These are phyloP conservation scores for Botia kubotai DNA, from an alignment of 2,797 vertebrate species.

Conservation along the genomic window DNA sequence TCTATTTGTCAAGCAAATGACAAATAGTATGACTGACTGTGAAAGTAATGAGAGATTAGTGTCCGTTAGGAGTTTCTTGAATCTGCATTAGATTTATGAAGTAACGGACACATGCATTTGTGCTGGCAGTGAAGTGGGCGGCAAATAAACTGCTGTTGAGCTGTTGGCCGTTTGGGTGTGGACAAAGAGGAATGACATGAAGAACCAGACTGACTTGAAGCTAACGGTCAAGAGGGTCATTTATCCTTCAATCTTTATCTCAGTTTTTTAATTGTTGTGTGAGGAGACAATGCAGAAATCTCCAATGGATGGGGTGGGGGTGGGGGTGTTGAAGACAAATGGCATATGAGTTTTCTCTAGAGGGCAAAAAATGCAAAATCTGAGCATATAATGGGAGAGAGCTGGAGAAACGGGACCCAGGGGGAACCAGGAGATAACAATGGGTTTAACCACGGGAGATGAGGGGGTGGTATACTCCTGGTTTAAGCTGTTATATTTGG, in stretches of 20 bases:
- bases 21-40: neutral
- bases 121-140: slow-evolving; percentile 8
- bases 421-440: slow-evolving; percentile 59
- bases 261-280: slow-evolving; percentile 54
- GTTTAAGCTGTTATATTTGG: slow-evolving; percentile 46
- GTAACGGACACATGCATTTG: slow-evolving; percentile 22
- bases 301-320: neutral
- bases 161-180: slow-evolving; percentile 34
- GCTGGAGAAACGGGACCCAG: slow-evolving; percentile 55
- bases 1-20: neutral
- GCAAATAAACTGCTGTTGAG: slow-evolving; percentile 13
- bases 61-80: slow-evolving; percentile 28
- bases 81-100: slow-evolving; percentile 43
- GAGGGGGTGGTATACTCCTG: slow-evolving; percentile 38
- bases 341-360: slow-evolving; percentile 55
- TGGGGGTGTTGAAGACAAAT: slow-evolving; percentile 57
- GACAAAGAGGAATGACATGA: slow-evolving; percentile 22
- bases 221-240: slow-evolving; percentile 55
- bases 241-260: slow-evolving; percentile 58
- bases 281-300: slow-evolving; percentile 48
- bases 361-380: slow-evolving; percentile 62
- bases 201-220: slow-evolving; percentile 57
- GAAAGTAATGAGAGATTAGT: neutral
- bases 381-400: slow-evolving; percentile 68
- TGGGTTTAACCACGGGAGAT: slow-evolving; percentile 52